Conservation (phyloP, 1,140 invertebrate species). For the Drosophila hydei region DNA sequence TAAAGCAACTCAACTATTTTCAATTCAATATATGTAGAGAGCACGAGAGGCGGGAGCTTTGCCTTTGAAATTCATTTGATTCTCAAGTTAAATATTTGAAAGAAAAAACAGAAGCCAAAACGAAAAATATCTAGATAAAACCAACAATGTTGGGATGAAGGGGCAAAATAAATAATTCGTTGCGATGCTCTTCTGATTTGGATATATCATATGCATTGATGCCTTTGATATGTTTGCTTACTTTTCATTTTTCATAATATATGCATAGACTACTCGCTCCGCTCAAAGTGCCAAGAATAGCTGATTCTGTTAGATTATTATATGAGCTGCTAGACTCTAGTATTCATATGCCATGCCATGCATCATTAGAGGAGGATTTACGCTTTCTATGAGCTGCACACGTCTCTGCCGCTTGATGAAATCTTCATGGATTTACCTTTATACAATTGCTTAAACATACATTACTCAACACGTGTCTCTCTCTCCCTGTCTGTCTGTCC, state of each 20-base stretch:
- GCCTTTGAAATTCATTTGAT: constrained; percentile 17
- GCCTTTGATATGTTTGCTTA: no score
- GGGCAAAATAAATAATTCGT: neutral
- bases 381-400: no score
- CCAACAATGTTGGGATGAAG: neutral
- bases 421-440: neutral
- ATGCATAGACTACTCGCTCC: no score
- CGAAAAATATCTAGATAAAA: neutral
- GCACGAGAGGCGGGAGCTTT: neutral
- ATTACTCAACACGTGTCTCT: neutral
- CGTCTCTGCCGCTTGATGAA: no score
- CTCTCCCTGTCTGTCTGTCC: no score
- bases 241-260: no score
- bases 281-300: no score
- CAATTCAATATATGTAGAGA: neutral
- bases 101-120: neutral
- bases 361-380: no score
- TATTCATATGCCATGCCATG: no score
- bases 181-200: neutral
- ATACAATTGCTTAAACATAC: neutral
- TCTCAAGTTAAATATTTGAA: neutral
- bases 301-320: no score
- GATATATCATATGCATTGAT: neutral
- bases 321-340: no score
- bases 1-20: constrained; percentile 15